Base-by-base conservation (phyloP, 2,113 vertebrate species). In the Ammospiza nelsoni region DNA sequence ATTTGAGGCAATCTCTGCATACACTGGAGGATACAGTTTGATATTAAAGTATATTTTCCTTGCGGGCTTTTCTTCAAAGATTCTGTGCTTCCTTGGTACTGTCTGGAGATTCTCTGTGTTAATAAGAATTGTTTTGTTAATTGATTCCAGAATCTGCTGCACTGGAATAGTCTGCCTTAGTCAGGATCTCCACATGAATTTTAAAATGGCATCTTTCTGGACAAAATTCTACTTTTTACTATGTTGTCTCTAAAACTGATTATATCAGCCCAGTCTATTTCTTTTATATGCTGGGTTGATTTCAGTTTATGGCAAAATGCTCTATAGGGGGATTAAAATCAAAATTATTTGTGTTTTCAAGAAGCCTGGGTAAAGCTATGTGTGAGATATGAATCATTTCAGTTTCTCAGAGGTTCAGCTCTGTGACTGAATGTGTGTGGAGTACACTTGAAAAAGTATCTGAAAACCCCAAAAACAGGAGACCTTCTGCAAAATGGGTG, bases 81-180 rank as follows among this genome's bases (percentile, higher is more conserved):
- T 89, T 92, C 90, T 91, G 5, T 92, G 20, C 69, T 95, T 94
- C 55, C 31, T 87, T 57, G 62, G 63, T 93, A 78, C 68, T 93
- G 46, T 75, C 92, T 93, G 73, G 92, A 96, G 95, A 94, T 68
- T 90, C 73, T 79, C 76, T 68, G 29, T 58, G 73, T 94, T 96
- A 95, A 72, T 95, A 84, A 90, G 88, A 92, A 78, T 89, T 66
- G 54, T 84, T 94, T 94, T 90, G 84, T 87, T 97, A 92, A 94
- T 93, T 87, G 90, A 68, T 93, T 89, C 83, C 54, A 69, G 80
- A 84, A 74, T 94, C 88, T 84, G 41, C 83, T 87, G 44, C 76
- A 72, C 61, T 92, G 88, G 25, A 84, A 79, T 89, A 75, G 23
- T 80, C 61, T 92, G 62, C 58, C n/a, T 95, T 84, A 81, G 58